phyloP scores from a whole-genome alignment of 2,797 vertebrate genomes.

The Thamnophis elegans region DNA sequence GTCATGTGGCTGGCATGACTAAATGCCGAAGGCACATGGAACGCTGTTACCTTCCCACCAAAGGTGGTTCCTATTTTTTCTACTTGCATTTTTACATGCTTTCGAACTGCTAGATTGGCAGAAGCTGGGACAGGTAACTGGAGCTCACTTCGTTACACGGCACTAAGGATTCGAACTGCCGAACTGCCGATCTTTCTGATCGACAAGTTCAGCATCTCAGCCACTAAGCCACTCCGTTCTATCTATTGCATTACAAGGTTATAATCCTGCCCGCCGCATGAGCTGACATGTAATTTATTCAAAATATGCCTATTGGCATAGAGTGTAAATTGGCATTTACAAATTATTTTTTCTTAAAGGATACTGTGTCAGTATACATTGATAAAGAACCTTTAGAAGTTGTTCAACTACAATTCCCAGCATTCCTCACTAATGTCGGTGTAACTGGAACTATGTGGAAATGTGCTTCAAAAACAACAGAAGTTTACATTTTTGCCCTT shows the following conservation, averaged over 20 bases:
- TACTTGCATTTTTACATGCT: too few species aligned
- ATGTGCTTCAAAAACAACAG: background rate
- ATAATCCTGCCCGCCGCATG: background rate
- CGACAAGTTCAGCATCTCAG: too few species aligned
- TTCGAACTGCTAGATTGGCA: too few species aligned
- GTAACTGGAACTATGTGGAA: background rate
- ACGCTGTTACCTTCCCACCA: too few species aligned
- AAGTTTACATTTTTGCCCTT: constrained; percentile 15
- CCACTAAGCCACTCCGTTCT: too few species aligned
- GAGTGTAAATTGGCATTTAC: background rate
- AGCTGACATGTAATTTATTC: background rate
- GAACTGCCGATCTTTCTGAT: too few species aligned
- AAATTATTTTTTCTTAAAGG: background rate
- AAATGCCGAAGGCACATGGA: too few species aligned
- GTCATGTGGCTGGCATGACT: too few species aligned
- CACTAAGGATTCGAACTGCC: too few species aligned
- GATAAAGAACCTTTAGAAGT: background rate
- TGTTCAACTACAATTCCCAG: background rate
- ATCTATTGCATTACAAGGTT: background rate
- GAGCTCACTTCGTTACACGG: too few species aligned
- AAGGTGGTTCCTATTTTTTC: too few species aligned
- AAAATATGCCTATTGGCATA: background rate
- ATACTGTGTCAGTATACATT: background rate
- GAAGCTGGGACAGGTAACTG: too few species aligned
- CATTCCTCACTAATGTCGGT: background rate